Conservation (phyloP, 2,888 invertebrate species). For the Latrodectus hesperus region DNA sequence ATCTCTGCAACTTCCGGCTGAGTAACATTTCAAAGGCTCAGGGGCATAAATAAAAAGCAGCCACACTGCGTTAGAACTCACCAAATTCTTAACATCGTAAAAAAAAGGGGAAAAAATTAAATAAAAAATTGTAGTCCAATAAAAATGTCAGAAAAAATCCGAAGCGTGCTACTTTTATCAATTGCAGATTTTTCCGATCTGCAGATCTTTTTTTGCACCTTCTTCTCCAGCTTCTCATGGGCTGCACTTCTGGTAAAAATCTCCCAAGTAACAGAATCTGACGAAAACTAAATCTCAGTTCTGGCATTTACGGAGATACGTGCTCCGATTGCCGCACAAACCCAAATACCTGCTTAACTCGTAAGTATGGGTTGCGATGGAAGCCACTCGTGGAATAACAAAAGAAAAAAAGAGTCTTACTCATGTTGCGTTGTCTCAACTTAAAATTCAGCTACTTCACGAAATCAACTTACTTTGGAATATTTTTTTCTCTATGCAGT, state of each 20-base stretch:
- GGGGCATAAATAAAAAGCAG: too few relatives aligned
- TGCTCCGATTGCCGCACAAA: slow-evolving; percentile 34
- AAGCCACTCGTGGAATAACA: slow-evolving; percentile 1
- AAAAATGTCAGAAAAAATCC: slow-evolving; percentile 1
- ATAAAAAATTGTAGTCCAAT: neutral
- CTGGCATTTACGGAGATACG: slow-evolving; percentile 48
- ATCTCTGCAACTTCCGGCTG: too few relatives aligned
- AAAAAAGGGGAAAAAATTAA: neutral
- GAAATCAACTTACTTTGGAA: slow-evolving; percentile 38
- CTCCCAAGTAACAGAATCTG: slow-evolving; percentile 24
- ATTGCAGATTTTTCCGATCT: slow-evolving; percentile 47
- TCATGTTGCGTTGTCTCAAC: slow-evolving; percentile 39
- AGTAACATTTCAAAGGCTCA: too few relatives aligned
- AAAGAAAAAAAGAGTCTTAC: slow-evolving; percentile 21
- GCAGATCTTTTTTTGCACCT: slow-evolving; percentile 3
- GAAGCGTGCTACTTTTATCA: slow-evolving; percentile 53
- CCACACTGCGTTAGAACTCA: too few relatives aligned
- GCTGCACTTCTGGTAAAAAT: neutral
- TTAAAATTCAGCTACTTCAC: slow-evolving; percentile 55
- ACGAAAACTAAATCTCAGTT: slow-evolving; percentile 54
- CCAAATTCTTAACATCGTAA: neutral
- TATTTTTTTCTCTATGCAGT: too few relatives aligned
- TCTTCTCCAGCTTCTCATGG: neutral
- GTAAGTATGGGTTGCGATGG: neutral
- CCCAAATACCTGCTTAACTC: slow-evolving; percentile 52